Base-by-base conservation (phyloP, 1,140 invertebrate genomes). In the Calliopsis andreniformis region DNA sequence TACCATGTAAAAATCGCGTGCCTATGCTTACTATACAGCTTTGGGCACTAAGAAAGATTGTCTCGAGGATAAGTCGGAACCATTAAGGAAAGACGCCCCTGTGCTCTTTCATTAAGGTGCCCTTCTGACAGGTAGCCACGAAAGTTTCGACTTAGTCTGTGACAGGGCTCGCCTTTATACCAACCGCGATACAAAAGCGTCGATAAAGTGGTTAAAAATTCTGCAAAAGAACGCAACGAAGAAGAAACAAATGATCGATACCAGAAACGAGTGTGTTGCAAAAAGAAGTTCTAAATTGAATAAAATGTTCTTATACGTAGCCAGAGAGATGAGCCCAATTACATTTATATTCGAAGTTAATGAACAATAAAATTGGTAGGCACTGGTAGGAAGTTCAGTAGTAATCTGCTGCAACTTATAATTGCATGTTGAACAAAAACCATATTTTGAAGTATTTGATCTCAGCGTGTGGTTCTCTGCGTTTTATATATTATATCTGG, bases 41-140 rank as follows among this genome's bases (percentile, higher is more conserved):
- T 35, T 43, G 53, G 62, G 66, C 47, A 32, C 45, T 39, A 35
- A 35, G 63, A 77, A 39, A 79, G 82, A 84, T 84, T 83, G 82
- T 84, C 81, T 77, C 49, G 56, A 47, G 78, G 82, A 84, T 83
- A 84, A 84, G 72, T 83, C 78, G 55, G 47, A 62, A 51, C 68
- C 82, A 83, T 84, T 84, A 84, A 83, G 76, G 49, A 62, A 70
- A 71, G 59, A 75, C 45, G 47, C 56, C 51, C 59, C 75, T 70
- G 47, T 75, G 76, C 76, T 82, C 80, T 83, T 83, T 83, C 82
- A 83, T 83, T 83, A 83, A 69, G 67, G 66, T 79, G 53, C 59
- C 80, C 55, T 28, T 71, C 66, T 83, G 82, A 83, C 82, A 79
- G 80, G 66, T 79, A 79, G 76, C 68, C 76, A 82, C 76, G 70